These are phyloP conservation scores for Sarcophaga peregrina DNA, from an alignment of 1,140 invertebrate species.

Conservation along the genomic window DNA sequence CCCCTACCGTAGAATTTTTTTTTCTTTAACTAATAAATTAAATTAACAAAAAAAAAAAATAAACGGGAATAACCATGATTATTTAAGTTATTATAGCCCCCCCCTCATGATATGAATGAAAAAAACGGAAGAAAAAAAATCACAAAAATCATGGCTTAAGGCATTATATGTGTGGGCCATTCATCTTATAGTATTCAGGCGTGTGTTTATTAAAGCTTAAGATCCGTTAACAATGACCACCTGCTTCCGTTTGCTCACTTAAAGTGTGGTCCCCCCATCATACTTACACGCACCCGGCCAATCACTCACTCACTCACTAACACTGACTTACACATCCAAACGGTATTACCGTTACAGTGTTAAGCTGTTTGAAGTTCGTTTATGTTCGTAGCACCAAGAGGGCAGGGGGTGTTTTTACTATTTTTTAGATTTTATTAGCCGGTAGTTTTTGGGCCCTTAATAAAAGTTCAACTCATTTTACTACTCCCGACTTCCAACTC, in stretches of 20 bases:
- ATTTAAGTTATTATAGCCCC: background rate
- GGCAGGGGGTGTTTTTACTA: background rate
- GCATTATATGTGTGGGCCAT: background rate
- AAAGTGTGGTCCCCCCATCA: too few species aligned
- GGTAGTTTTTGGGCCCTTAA: background rate
- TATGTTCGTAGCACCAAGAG: background rate
- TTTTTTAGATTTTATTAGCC: slow-evolving; percentile 6
- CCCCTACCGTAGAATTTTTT: background rate
- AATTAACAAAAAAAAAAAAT: slow-evolving; percentile 13
- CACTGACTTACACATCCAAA: too few species aligned
- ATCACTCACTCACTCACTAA: too few species aligned
- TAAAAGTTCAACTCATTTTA: background rate
- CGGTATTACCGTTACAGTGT: too few species aligned
- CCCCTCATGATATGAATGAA: too few species aligned
- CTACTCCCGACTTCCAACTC: too few species aligned
- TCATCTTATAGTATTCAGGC: background rate
- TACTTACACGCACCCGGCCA: too few species aligned
- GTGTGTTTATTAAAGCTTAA: slow-evolving; percentile 32
- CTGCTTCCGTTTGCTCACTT: slow-evolving; percentile 5
- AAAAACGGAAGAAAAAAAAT: background rate
- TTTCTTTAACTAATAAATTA: slow-evolving; percentile 29
- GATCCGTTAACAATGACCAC: slow-evolving; percentile 27
- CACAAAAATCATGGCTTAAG: slow-evolving; percentile 28
- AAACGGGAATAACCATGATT: background rate
- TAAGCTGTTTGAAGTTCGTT: too few species aligned